phyloP scores from a whole-genome alignment of 2,888 invertebrate genomes.

The Philaethria dido region DNA sequence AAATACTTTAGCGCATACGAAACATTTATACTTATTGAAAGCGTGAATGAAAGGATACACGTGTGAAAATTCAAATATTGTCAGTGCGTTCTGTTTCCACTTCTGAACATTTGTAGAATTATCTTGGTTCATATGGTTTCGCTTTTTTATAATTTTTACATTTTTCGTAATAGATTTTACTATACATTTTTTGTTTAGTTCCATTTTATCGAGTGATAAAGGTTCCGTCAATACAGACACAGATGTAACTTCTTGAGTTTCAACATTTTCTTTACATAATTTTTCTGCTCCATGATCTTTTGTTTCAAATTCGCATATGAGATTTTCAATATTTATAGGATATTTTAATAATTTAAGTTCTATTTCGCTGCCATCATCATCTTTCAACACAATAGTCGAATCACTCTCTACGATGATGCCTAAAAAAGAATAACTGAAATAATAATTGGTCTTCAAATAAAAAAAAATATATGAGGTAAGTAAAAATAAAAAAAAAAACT shows the following conservation, averaged over 20 bases:
- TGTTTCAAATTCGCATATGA: constrained; percentile 53
- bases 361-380: constrained; percentile 59
- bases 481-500: constrained; percentile 1
- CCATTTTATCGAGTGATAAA: constrained; percentile 53
- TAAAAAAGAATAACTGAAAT: constrained; percentile 60
- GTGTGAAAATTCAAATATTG: constrained; percentile 62
- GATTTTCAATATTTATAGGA: constrained; percentile 58
- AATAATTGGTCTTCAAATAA: constrained; percentile 24
- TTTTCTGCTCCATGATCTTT: not conserved
- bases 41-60: constrained; percentile 68
- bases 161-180: constrained; percentile 51
- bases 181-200: constrained; percentile 45
- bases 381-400: constrained; percentile 60
- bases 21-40: constrained; percentile 67
- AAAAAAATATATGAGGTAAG: not conserved
- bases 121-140: constrained; percentile 42
- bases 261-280: constrained; percentile 5
- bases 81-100: constrained; percentile 63
- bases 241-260: constrained; percentile 27
- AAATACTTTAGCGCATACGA: constrained; percentile 59
- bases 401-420: constrained; percentile 62
- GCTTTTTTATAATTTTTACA: constrained; percentile 52
- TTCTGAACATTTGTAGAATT: constrained; percentile 44
- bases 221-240: constrained; percentile 59
- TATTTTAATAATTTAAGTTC: constrained; percentile 58